Evolutionary conservation across 1,140 invertebrate genomes (phyloP).

Genomic region (Bradynema listronoti): DNA sequence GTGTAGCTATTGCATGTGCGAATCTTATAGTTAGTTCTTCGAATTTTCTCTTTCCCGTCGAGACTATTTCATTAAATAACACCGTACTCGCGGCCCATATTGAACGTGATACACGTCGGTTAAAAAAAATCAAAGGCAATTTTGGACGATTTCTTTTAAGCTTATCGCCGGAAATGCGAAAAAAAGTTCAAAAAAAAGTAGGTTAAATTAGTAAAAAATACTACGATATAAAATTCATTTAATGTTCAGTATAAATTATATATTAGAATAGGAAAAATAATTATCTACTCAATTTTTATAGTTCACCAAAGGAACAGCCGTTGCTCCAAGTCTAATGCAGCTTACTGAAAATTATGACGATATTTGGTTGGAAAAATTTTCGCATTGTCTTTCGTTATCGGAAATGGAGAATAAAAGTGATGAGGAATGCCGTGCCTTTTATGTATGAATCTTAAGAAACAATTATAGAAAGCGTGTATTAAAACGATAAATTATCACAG

Average conservation of each 20-base stretch:
- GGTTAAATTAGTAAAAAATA: neutral
- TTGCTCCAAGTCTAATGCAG: too few species aligned
- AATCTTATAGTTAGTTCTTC: constrained; percentile 51
- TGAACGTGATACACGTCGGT: too few species aligned
- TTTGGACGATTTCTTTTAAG: too few species aligned
- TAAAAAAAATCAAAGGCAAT: too few species aligned
- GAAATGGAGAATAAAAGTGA: constrained; percentile 7
- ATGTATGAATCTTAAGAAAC: constrained; percentile 18
- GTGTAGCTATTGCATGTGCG: constrained; percentile 53
- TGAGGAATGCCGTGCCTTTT: constrained; percentile 15
- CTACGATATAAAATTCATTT: too few species aligned
- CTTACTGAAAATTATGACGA: constrained; percentile 25
- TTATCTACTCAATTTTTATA: too few species aligned
- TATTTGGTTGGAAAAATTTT: constrained; percentile 37
- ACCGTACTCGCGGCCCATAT: too few species aligned
- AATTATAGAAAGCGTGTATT: constrained; percentile 9
- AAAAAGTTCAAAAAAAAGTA: constrained; percentile 20
- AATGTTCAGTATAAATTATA: too few species aligned
- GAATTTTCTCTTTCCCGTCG: constrained; percentile 51
- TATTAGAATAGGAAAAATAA: too few species aligned
- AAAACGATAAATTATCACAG: neutral
- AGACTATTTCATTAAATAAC: constrained; percentile 21
- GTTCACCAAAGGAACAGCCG: too few species aligned
- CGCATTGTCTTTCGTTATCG: constrained; percentile 37
- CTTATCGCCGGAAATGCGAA: neutral